Evolutionary conservation across 30 jellyfish, hydroid and myxozoan genomes (phyloP).

Genomic region (Turritopsis rubra): DNA sequence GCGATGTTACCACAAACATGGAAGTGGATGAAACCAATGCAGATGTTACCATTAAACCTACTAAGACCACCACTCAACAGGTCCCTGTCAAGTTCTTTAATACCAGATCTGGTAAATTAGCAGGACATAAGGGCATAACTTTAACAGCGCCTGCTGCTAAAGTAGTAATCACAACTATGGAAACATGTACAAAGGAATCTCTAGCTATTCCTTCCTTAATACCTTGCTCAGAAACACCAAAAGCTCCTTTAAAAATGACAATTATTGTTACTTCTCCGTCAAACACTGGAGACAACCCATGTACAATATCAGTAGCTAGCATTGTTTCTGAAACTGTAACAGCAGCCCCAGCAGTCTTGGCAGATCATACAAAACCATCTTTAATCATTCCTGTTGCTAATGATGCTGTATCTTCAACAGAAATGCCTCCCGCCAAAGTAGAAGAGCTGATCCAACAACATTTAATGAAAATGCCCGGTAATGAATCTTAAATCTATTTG

Average conservation of each 20-base stretch:
- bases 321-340: slow-evolving; percentile 37
- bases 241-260: slow-evolving; percentile 32
- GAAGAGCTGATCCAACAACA: slow-evolving; percentile 37
- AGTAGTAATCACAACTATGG: neutral
- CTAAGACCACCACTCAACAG: neutral
- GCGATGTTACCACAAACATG: neutral
- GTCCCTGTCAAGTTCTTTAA: slow-evolving; percentile 28
- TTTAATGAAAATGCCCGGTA: slow-evolving; percentile 36
- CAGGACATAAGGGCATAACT: neutral
- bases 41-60: neutral
- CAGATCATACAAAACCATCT: neutral
- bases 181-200: neutral
- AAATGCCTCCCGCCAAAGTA: neutral
- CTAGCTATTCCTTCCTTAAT: neutral
- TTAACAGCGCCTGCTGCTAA: neutral
- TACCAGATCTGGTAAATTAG: slow-evolving; percentile 27
- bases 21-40: neutral
- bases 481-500: too few relatives aligned
- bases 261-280: slow-evolving; percentile 38
- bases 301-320: slow-evolving; percentile 14
- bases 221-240: slow-evolving; percentile 12
- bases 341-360: slow-evolving; percentile 21
- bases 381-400: neutral
- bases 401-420: neutral
- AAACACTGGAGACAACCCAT: neutral